These are phyloP conservation scores for Caenorhabditis angaria DNA, from an alignment of 2,888 invertebrate species.

Conservation along the genomic window DNA sequence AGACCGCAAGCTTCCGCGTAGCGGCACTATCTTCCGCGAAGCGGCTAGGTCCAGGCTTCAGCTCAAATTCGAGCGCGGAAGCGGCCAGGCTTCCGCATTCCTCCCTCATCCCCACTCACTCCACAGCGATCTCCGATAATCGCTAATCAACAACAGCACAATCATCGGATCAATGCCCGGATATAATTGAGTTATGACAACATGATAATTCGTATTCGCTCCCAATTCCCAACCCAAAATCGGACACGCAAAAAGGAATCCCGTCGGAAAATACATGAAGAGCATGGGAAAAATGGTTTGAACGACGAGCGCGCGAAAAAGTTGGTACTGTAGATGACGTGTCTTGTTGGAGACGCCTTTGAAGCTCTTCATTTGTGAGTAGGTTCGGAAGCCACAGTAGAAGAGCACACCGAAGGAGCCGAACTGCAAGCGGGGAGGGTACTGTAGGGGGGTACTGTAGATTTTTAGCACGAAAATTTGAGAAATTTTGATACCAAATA, in stretches of 20 bases:
- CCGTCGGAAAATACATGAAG: slow-evolving; percentile 17
- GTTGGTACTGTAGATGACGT: slow-evolving; percentile 20
- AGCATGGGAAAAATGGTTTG: slow-evolving; percentile 23
- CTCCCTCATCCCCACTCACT: too few species aligned
- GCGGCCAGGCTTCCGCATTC: too few species aligned
- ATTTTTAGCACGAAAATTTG: too few species aligned
- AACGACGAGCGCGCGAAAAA: slow-evolving; percentile 18
- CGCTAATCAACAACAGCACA: slow-evolving; percentile 20
- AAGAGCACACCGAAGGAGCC: slow-evolving; percentile 16
- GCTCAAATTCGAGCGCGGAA: too few species aligned
- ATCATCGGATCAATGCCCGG: slow-evolving; percentile 28
- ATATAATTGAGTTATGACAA: slow-evolving; percentile 14
- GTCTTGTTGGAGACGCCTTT: slow-evolving; percentile 11
- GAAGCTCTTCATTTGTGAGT: neutral
- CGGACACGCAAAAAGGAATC: slow-evolving; percentile 14
- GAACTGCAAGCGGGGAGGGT: too few species aligned
- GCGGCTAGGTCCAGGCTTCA: too few species aligned
- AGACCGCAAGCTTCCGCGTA: too few species aligned
- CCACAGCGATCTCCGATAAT: slow-evolving; percentile 12
- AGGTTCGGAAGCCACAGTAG: slow-evolving; percentile 20
- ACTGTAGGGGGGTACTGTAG: too few species aligned
- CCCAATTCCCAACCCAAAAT: slow-evolving; percentile 17
- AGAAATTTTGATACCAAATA: too few species aligned
- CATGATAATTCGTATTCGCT: slow-evolving; percentile 15
- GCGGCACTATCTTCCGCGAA: too few species aligned